Percentiles rank a stretch among this genome's conserved stretches.
These are phyloP conservation scores for Pheosia tremula DNA, from an alignment of 2,888 invertebrate species.

Conservation along the genomic window DNA sequence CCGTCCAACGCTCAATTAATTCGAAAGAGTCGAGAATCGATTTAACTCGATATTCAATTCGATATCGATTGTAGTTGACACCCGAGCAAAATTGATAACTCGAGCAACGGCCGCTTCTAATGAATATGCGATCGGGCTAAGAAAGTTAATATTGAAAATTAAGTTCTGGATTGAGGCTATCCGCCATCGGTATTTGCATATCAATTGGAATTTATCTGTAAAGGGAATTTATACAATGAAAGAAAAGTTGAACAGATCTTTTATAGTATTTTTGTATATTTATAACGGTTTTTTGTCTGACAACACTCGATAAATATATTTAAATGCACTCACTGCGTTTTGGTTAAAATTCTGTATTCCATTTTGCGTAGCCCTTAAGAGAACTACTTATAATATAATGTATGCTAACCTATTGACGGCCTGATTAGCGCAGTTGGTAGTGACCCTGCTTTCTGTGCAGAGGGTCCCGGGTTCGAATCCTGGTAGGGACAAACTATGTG, in stretches of 20 bases:
- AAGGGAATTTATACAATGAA: slow-evolving; percentile 3
- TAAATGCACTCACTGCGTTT: too few relatives aligned
- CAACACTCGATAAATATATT: too few relatives aligned
- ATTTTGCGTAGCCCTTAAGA: too few relatives aligned
- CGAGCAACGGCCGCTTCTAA: slow-evolving; percentile 38
- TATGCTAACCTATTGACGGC: too few relatives aligned
- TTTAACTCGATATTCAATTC: slow-evolving; percentile 45
- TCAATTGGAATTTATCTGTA: slow-evolving; percentile 22
- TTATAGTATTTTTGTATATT: too few relatives aligned
- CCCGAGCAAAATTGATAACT: slow-evolving; percentile 42
- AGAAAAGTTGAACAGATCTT: neutral
- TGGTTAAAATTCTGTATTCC: too few relatives aligned
- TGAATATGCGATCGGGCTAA: slow-evolving; percentile 51
- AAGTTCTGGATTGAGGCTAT: slow-evolving; percentile 40
- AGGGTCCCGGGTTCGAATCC: too few relatives aligned
- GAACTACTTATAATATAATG: too few relatives aligned
- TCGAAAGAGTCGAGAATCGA: slow-evolving; percentile 32
- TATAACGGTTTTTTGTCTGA: too few relatives aligned
- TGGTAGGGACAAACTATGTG: too few relatives aligned
- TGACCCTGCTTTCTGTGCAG: too few relatives aligned
- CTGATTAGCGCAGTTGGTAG: too few relatives aligned
- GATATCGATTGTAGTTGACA: slow-evolving; percentile 57
- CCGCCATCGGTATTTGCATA: slow-evolving; percentile 39
- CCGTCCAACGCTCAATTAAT: slow-evolving; percentile 52
- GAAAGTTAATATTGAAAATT: slow-evolving; percentile 50